A percentile compares a stretch with the other conserved stretches of the same genome.
Conservation (phyloP, 2,888 invertebrate genomes). For the Sphecodes monilicornis region DNA sequence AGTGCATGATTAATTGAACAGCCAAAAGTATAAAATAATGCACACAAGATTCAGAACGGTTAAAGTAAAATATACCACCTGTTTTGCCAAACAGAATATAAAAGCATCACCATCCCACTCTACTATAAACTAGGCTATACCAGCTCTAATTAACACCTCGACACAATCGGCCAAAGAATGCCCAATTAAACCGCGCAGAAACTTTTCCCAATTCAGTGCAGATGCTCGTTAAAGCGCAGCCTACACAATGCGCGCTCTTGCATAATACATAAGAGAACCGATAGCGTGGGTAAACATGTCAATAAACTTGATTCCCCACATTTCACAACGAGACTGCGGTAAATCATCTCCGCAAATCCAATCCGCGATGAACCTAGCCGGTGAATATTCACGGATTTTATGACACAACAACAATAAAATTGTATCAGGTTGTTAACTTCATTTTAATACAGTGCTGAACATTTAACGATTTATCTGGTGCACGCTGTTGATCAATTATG, state of each 20-base stretch:
- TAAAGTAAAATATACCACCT: not conserved
- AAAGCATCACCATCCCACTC: not conserved
- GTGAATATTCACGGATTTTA: not conserved
- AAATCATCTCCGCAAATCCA: not conserved
- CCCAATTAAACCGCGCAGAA: not conserved
- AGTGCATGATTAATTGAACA: not conserved
- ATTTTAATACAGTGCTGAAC: not conserved
- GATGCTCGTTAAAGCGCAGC: not conserved
- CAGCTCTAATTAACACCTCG: not conserved
- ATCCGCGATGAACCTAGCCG: not conserved
- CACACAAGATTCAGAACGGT: not conserved
- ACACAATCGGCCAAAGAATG: not conserved
- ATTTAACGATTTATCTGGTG: not conserved
- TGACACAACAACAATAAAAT: not conserved
- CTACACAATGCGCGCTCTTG: not conserved
- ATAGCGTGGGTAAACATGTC: constrained; percentile 7
- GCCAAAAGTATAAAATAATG: not conserved
- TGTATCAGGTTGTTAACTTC: not conserved
- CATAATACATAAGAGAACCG: constrained; percentile 5
- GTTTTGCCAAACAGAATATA: not conserved
- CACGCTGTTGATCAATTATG: not conserved
- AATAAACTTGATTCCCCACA: constrained; percentile 4
- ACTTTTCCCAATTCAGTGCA: not conserved
- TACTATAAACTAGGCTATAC: not conserved
- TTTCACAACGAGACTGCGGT: not conserved